Evolutionary conservation across 2,797 vertebrate species (phyloP), one percentile per base, ranked within the genome.

Genomic region (Crax fasciolata): DNA sequence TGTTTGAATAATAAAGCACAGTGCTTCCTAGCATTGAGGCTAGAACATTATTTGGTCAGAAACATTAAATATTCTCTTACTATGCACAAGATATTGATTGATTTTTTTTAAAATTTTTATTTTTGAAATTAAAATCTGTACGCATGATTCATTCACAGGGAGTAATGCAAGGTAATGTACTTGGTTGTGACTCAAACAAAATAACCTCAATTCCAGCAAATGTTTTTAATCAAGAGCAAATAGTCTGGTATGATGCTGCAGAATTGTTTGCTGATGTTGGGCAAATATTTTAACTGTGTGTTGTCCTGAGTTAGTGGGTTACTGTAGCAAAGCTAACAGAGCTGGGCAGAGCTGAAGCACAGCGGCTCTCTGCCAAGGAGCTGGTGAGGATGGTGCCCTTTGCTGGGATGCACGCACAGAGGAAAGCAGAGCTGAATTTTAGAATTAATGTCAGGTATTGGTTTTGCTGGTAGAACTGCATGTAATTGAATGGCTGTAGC

Each of bases 361-460:
- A 58, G 63, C 49, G 30, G 7, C 41, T 63, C 39, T 21, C 27
- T 39, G 83, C 46, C 32, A 6, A 66, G 65, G 49, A 43, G 2
- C 9, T 9, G 62, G 13, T 3, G 7, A 14, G 49, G 3, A 1
- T 11, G 28, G 7, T 43, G 71, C 59, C 46, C 39, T 70, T 65
- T 4, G 0, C 9, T 35, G 72, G 72, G 61, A 4, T 6, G 9
- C 5, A 3, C 0, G 1, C n/a, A 70, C 54, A 6, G 55, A 2
- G 63, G 46, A 35, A 2, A 38, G 52, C 38, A 63, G 55, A 28
- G 30, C 23, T 20, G 41, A 17, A 25, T 18, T 72, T 9, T 41
- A 21, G 70, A 28, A 5, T 17, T 4, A 2, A 18, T 5, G 43
- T 38, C 59, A 58, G 44, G 0, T 57, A 6, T 3, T 28, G 75